Percentiles rank a stretch among this genome's conserved stretches.
These are phyloP conservation scores for Lysandra coridon DNA, from an alignment of 2,888 invertebrate genomes.

Conservation along the genomic window DNA sequence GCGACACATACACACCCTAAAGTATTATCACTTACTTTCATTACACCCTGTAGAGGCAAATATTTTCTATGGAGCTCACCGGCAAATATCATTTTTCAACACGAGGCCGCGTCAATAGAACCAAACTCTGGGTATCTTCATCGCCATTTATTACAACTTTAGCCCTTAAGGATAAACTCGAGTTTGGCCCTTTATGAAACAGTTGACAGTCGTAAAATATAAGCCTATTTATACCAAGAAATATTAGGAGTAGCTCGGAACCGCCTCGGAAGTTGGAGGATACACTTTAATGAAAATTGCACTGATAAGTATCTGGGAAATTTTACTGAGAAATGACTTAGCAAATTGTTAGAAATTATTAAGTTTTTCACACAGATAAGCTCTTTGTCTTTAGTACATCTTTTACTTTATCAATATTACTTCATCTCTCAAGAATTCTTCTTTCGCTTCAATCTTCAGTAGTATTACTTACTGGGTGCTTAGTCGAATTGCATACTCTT, in stretches of 20 bases:
- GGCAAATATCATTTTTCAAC: constrained; percentile 40
- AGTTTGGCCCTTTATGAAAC: constrained; percentile 29
- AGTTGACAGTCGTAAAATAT: constrained; percentile 29
- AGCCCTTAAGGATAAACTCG: constrained; percentile 29
- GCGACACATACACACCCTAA: not conserved
- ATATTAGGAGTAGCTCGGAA: constrained; percentile 1
- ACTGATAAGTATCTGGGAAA: constrained; percentile 9
- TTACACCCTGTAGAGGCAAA: constrained; percentile 33
- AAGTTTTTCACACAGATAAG: not conserved
- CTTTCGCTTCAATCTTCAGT: no score
- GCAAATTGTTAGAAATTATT: not conserved
- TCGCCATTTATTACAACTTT: constrained; percentile 34
- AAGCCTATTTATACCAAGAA: constrained; percentile 24
- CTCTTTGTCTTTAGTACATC: not conserved
- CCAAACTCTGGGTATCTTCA: constrained; percentile 32
- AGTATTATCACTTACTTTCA: not conserved
- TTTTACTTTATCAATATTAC: not conserved
- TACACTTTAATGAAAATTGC: constrained; percentile 19
- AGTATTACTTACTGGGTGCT: no score
- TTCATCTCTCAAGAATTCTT: not conserved
- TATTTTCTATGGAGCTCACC: constrained; percentile 40
- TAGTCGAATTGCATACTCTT: no score
- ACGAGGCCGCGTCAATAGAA: constrained; percentile 35
- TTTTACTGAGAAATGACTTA: not conserved
- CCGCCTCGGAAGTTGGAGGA: not conserved